Evolutionary conservation across 2,113 vertebrate species (phyloP).

Genomic region (Reinhardtius hippoglossoides): DNA sequence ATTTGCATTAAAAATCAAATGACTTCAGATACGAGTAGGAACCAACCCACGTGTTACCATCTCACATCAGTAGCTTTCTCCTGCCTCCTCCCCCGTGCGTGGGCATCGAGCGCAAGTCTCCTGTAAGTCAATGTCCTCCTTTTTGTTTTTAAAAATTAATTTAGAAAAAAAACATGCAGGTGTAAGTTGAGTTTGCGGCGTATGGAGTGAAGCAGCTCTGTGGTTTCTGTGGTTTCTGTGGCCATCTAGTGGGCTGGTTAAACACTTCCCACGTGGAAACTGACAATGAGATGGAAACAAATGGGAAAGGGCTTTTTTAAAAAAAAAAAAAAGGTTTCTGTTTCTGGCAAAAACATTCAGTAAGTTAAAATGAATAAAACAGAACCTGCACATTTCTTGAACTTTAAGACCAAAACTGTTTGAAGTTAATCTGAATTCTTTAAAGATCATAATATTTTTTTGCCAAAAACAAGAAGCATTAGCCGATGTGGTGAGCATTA

Average conservation of each 20-base stretch:
- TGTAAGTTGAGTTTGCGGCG: neutral
- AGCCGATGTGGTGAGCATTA: conserved; percentile 12
- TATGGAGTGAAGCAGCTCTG: neutral
- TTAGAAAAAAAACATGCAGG: too few species aligned
- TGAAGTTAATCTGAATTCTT: neutral
- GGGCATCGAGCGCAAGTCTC: too few species aligned
- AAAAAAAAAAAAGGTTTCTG: too few species aligned
- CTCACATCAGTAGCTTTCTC: too few species aligned
- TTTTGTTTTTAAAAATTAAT: neutral
- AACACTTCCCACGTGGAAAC: conserved; percentile 49
- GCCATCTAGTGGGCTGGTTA: conserved; percentile 80
- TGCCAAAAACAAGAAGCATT: neutral
- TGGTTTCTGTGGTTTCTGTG: conserved; percentile 77
- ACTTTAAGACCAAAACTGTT: neutral
- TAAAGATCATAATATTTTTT: neutral
- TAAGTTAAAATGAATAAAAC: neutral
- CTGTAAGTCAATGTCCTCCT: neutral
- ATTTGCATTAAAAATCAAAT: too few species aligned
- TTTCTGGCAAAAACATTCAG: neutral
- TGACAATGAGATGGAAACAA: neutral
- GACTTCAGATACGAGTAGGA: too few species aligned
- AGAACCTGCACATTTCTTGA: neutral
- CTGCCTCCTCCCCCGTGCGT: too few species aligned
- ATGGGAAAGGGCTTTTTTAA: neutral
- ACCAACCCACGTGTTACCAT: too few species aligned